A percentile compares a stretch with the other conserved stretches of the same genome.
Evolutionary conservation across 1,140 invertebrate species (phyloP).

Genomic region (Chironomus striatipennis): DNA sequence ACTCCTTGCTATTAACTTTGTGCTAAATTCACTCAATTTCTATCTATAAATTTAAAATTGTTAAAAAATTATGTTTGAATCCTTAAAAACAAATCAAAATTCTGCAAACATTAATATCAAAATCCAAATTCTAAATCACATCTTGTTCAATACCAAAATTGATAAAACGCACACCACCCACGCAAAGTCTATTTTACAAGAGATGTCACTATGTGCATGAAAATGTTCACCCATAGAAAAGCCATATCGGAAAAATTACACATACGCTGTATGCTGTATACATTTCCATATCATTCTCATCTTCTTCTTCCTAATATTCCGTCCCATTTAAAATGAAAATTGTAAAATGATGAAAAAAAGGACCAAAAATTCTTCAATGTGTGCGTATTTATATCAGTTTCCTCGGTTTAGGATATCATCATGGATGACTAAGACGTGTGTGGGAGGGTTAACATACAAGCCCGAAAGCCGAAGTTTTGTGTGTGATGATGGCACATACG

Average conservation of each 20-base stretch:
- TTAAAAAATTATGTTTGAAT: not conserved
- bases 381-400: not conserved
- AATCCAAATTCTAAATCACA: not conserved
- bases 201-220: not conserved
- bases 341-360: not conserved
- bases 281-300: not conserved
- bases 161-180: not conserved
- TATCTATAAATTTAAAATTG: no score
- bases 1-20: no score
- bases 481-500: not conserved
- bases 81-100: not conserved
- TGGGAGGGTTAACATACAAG: not conserved
- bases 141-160: not conserved
- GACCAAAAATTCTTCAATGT: not conserved
- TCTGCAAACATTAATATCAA: not conserved
- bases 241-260: not conserved
- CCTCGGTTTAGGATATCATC: no score
- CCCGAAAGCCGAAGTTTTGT: not conserved
- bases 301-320: not conserved
- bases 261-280: not conserved
- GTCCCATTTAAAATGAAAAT: no score
- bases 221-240: not conserved
- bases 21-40: no score
- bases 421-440: not conserved
- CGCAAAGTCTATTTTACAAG: conserved; percentile 6